Evolutionary conservation across 2,797 vertebrate genomes (phyloP).

Genomic region (Sebastes diaconus): DNA sequence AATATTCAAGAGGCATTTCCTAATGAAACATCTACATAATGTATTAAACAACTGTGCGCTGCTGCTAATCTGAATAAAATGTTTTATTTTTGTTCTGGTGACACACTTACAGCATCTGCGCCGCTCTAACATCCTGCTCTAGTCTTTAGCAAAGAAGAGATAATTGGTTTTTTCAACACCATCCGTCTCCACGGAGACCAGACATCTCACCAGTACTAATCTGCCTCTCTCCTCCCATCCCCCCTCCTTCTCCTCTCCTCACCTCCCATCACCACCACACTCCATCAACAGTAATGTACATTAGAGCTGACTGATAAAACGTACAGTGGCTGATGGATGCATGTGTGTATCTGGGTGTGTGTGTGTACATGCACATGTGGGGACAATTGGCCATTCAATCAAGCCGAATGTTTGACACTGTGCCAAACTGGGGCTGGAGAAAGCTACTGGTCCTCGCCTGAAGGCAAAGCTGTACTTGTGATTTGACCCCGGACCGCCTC

Average conservation of each 20-base stretch:
- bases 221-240: constrained; percentile 42
- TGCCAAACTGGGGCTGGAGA: constrained; percentile 38
- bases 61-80: constrained; percentile 65
- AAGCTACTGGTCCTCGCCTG: constrained; percentile 9
- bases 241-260: constrained; percentile 30
- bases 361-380: neutral
- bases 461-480: constrained; percentile 26
- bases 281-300: constrained; percentile 68
- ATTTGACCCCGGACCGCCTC: constrained; percentile 31
- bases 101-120: constrained; percentile 69
- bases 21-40: constrained; percentile 59
- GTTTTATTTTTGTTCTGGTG: constrained; percentile 59
- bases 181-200: constrained; percentile 78
- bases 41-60: constrained; percentile 49
- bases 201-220: constrained; percentile 70
- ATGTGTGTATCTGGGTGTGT: neutral
- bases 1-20: constrained; percentile 40
- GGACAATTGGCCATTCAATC: constrained; percentile 28
- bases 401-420: constrained; percentile 47
- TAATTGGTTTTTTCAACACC: constrained; percentile 78
- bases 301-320: constrained; percentile 61
- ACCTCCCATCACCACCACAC: constrained; percentile 49
- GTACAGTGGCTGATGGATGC: constrained; percentile 39
- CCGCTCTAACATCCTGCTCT: constrained; percentile 69
- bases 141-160: constrained; percentile 73